These are phyloP conservation scores for Taeniopygia guttata DNA, from an alignment of 2,797 vertebrate genomes.

Conservation along the genomic window DNA sequence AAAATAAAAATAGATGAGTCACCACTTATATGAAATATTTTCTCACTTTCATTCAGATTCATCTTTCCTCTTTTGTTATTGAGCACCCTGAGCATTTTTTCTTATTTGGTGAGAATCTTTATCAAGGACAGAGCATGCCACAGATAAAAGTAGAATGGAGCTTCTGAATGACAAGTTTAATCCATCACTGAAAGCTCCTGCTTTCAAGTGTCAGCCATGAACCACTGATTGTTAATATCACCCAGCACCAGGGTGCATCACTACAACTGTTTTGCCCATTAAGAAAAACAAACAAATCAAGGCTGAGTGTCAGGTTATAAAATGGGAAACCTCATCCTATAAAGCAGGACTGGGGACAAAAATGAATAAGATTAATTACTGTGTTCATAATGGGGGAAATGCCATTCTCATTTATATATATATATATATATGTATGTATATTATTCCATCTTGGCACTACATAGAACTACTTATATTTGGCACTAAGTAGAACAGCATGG, in stretches of 20 bases:
- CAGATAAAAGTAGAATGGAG: constrained; percentile 31
- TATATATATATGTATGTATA: no score
- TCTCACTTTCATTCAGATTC: constrained; percentile 31
- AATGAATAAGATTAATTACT: not conserved
- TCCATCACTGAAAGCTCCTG: constrained; percentile 42
- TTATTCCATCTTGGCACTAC: not conserved
- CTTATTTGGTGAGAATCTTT: constrained; percentile 41
- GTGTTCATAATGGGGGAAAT: not conserved
- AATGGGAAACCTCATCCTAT: not conserved
- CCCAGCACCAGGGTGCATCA: constrained; percentile 13
- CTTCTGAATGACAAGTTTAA: constrained; percentile 55
- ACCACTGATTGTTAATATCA: constrained; percentile 28
- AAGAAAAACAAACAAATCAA: constrained; percentile 61
- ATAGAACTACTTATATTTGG: not conserved
- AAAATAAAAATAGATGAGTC: constrained; percentile 58
- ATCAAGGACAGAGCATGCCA: constrained; percentile 56
- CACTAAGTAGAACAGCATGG: not conserved
- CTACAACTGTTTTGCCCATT: constrained; percentile 35
- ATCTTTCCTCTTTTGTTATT: not conserved
- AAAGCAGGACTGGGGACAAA: not conserved
- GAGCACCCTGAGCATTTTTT: constrained; percentile 26
- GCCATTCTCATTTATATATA: not conserved
- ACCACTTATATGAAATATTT: constrained; percentile 21
- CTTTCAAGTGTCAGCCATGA: constrained; percentile 31
- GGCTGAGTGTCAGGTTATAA: constrained; percentile 5